A percentile compares a stretch with the other conserved stretches of the same genome.
phyloP scores from a whole-genome alignment of 2,797 vertebrate species.

The Mus spretus region DNA sequence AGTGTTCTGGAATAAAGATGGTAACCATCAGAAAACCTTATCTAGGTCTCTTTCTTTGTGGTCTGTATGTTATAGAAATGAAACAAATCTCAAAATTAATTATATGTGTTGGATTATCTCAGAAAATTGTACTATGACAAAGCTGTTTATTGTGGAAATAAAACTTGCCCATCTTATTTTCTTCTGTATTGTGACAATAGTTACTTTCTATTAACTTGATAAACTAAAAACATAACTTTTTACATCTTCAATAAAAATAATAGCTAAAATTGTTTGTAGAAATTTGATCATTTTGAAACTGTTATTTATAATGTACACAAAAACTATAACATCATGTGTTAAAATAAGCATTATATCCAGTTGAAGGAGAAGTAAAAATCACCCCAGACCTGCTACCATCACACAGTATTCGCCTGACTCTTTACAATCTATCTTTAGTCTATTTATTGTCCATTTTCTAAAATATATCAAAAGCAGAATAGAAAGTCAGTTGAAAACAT shows the following conservation, averaged over 20 bases:
- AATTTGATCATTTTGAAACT: neutral
- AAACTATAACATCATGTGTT: neutral
- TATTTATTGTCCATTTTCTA: conserved; percentile 11
- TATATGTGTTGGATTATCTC: conserved; percentile 5
- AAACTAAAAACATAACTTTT: conserved; percentile 22
- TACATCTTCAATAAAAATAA: neutral
- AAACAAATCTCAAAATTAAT: conserved; percentile 38
- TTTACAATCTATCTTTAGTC: neutral
- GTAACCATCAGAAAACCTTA: neutral
- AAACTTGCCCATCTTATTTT: neutral
- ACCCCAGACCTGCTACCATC: neutral
- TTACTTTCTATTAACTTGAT: conserved; percentile 14
- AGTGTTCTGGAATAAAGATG: neutral
- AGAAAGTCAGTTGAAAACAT: conserved; percentile 49
- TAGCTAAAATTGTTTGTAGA: neutral
- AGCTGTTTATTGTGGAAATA: neutral
- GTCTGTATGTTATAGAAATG: neutral
- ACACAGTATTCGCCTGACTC: neutral
- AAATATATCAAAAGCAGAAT: neutral
- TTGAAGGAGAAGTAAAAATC: neutral
- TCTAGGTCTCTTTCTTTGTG: neutral
- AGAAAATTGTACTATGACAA: neutral
- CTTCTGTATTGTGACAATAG: neutral
- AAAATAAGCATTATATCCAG: neutral
- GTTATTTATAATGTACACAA: neutral